Base-by-base conservation (phyloP, 2,888 invertebrate species). In the Drosophila testacea region DNA sequence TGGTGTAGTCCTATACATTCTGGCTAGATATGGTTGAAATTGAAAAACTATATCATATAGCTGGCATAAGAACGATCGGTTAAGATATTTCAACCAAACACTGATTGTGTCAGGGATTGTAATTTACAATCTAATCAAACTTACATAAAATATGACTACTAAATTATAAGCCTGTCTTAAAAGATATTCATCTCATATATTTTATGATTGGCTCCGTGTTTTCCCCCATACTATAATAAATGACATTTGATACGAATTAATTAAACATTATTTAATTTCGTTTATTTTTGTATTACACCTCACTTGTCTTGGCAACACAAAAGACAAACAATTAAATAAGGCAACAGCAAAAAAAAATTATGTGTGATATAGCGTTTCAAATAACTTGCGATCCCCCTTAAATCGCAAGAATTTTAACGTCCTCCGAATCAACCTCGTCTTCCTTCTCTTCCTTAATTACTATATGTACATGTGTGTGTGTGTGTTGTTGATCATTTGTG, bases 321-420 rank as follows among this genome's bases (percentile, higher is more conserved):
- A 39, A 48, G 38, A 64, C 42, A 63, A 57, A 52, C 39, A 50
- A 13, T 46, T 39, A 4, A 34, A 57, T 47, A 36, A 50, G 60
- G 60, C 56, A 74, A 74, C 77, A 64, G 52, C 60, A 54, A 47
- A 67, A 50, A 54, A 47, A 67, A 50, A 32, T 42, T 11, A n/a
- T 50, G 42, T 51, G 22, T 42, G 30, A 34, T 36, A 42, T 42
- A 54, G 54, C 61, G 65, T 70, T 66, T 28, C 16, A 55, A 38
- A 39, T 28, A 13, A 28, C 72, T 76, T 71, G 74, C 74, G 77
- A 75, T 48, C 77, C 74, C 71, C 77, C 74, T 75, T 60, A 66
- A 76, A 63, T 60, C 76, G 71, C 71, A 71, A 76, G 59, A 22
- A 59, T 41, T 38, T 4, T 39, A 63, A 75, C 66, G 75, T 39